Evolutionary conservation across 2,113 vertebrate species (phyloP).

Genomic region (Chlorodrepanis virens): DNA sequence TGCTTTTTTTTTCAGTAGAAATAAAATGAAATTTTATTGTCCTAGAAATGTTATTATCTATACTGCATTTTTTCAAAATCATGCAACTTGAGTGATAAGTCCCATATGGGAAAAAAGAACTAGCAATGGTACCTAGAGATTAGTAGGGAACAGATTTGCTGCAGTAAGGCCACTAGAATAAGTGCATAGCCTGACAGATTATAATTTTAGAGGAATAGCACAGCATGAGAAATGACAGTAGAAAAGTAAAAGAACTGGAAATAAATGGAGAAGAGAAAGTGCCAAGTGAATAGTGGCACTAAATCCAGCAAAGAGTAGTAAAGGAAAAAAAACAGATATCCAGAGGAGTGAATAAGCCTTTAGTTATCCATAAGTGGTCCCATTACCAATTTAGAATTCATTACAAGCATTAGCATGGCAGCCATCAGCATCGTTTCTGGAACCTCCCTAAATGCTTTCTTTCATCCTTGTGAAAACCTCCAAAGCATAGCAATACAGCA

Average conservation of each 20-base stretch:
- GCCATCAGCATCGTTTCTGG: constrained; percentile 57
- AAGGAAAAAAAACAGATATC: constrained; percentile 32
- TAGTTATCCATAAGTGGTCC: constrained; percentile 63
- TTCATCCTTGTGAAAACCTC: constrained; percentile 55
- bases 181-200: not conserved
- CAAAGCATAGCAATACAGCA: constrained; percentile 46
- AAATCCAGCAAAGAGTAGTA: constrained; percentile 29
- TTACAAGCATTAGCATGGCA: constrained; percentile 66
- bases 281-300: not conserved
- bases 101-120: not conserved
- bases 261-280: not conserved
- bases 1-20: not conserved
- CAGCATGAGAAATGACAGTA: not conserved
- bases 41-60: not conserved
- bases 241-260: not conserved
- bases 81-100: not conserved
- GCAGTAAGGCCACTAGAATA: not conserved
- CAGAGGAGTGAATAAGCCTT: constrained; percentile 55
- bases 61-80: not conserved
- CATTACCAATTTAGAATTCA: constrained; percentile 67
- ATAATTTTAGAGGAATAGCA: not conserved
- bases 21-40: not conserved
- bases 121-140: not conserved
- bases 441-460: constrained; percentile 62
- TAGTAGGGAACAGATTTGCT: not conserved